Conservation (phyloP, 2,797 vertebrate genomes). For the Pangasius macronema region DNA sequence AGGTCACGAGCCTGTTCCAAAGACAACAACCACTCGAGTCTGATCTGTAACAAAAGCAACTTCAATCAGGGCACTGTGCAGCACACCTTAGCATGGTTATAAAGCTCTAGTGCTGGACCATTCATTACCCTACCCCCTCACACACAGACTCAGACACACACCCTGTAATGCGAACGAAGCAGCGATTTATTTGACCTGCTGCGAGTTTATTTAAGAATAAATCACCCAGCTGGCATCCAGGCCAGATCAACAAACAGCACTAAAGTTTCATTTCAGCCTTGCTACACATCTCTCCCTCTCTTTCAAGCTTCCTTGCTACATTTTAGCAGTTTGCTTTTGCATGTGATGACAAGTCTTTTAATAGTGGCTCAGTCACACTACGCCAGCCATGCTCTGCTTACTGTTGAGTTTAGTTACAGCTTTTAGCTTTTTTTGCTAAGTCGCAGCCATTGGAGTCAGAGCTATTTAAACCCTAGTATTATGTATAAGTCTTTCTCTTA, state of each 20-base stretch:
- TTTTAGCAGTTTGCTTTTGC: slow-evolving; percentile 3
- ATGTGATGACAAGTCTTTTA: slow-evolving; percentile 9
- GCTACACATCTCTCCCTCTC: slow-evolving; percentile 33
- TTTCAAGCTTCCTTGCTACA: not conserved
- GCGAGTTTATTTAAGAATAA: slow-evolving; percentile 60
- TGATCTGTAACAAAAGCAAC: slow-evolving; percentile 51
- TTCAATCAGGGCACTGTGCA: slow-evolving; percentile 39
- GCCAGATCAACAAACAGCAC: slow-evolving; percentile 38
- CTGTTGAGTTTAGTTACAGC: slow-evolving; percentile 8
- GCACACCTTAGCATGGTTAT: slow-evolving; percentile 58
- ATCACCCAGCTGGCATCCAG: slow-evolving; percentile 55
- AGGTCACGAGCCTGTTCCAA: slow-evolving; percentile 45
- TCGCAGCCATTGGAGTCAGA: not conserved
- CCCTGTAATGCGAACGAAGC: slow-evolving; percentile 36
- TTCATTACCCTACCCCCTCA: slow-evolving; percentile 68
- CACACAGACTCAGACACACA: slow-evolving; percentile 2
- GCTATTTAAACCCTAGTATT: not conserved
- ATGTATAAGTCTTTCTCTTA: not conserved
- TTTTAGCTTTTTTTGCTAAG: not conserved
- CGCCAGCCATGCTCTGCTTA: not conserved
- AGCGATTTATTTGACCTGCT: slow-evolving; percentile 45
- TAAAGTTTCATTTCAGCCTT: slow-evolving; percentile 53
- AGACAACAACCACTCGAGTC: slow-evolving; percentile 44
- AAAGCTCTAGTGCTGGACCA: slow-evolving; percentile 73
- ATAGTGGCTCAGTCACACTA: slow-evolving; percentile 5